These are phyloP conservation scores for Ciona savignyi DNA, from an alignment of 23 tunicate genomes.

Conservation along the genomic window DNA sequence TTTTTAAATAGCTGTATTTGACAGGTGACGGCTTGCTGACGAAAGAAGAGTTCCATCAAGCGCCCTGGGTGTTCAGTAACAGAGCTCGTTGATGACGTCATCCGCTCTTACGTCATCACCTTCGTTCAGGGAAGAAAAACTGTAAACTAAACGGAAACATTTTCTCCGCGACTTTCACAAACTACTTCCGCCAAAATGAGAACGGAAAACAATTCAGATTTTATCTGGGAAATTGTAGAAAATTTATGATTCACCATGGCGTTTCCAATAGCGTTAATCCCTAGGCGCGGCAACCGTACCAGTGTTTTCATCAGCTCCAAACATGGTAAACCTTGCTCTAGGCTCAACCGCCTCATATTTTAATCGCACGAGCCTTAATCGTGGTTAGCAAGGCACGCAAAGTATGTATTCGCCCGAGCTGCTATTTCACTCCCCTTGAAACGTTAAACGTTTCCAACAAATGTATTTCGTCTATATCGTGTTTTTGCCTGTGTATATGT, in stretches of 20 bases:
- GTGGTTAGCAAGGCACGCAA: neutral
- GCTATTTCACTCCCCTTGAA: neutral
- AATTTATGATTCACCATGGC: neutral
- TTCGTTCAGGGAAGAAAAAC: neutral
- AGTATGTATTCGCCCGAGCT: no score
- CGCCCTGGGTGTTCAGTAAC: constrained; percentile 44
- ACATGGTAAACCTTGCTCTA: neutral
- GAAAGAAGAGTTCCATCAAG: constrained; percentile 22
- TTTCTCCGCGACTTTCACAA: neutral
- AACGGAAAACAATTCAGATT: neutral
- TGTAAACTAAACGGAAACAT: neutral
- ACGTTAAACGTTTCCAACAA: neutral
- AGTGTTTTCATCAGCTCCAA: neutral
- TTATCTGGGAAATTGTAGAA: neutral
- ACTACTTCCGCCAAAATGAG: no score
- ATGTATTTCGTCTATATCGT: neutral
- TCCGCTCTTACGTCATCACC: no score
- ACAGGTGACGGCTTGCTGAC: constrained; percentile 42
- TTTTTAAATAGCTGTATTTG: no score
- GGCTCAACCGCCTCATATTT: neutral
- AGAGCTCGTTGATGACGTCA: neutral
- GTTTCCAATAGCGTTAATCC: neutral
- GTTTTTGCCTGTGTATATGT: neutral
- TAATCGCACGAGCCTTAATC: neutral
- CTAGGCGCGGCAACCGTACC: neutral